These are phyloP conservation scores for Selene dorsalis DNA, from an alignment of 2,797 vertebrate genomes.

Conservation along the genomic window DNA sequence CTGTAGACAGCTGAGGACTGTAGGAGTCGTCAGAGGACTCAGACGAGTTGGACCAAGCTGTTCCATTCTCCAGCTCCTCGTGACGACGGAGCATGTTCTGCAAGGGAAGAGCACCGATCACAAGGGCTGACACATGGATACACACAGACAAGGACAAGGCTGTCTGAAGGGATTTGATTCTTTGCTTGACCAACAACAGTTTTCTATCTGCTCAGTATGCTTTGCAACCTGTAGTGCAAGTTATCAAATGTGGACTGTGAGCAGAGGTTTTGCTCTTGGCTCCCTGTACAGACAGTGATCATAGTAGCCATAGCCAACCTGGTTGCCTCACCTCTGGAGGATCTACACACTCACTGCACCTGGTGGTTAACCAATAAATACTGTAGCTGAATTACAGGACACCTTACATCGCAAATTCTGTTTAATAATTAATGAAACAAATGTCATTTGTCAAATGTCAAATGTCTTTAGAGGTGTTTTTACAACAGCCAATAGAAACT, in stretches of 20 bases:
- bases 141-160: not conserved
- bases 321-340: not conserved
- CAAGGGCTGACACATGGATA: not conserved
- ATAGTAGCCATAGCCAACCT: not conserved
- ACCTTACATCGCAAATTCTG: not conserved
- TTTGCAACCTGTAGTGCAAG: not conserved
- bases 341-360: not conserved
- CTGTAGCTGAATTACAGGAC: too few relatives aligned
- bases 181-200: not conserved
- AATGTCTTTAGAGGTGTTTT: not conserved
- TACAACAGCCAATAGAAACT: too few relatives aligned
- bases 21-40: conserved; percentile 96
- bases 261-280: not conserved
- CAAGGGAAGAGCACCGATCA: conserved; percentile 16
- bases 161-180: not conserved
- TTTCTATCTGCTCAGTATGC: not conserved
- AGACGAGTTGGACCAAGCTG: conserved; percentile 94
- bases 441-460: too few relatives aligned
- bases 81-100: conserved; percentile 93
- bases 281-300: not conserved
- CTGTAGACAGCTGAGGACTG: conserved; percentile 90
- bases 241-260: too few relatives aligned
- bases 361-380: not conserved
- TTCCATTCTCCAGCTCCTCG: conserved; percentile 93
- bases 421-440: not conserved